Conservation (phyloP, 2,113 vertebrate genomes). For the Sebastes fasciatus region DNA sequence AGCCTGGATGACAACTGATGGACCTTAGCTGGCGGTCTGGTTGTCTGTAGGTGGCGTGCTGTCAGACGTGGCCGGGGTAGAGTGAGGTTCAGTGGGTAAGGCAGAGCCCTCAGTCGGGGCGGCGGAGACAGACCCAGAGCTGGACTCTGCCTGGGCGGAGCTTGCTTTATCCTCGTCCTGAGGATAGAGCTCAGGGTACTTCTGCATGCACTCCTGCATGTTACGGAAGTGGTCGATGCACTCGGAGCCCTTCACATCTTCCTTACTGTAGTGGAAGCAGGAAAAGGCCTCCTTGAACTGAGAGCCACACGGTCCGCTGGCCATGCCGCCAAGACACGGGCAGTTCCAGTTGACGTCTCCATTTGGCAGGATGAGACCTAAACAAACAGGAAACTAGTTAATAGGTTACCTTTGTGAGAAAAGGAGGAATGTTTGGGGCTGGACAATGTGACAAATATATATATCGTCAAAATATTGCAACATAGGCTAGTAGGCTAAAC, state of each 20-base stretch:
- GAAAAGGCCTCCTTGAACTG: conserved; percentile 99
- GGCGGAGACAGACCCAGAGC: conserved; percentile 9
- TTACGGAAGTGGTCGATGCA: conserved; percentile 93
- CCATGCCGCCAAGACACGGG: conserved; percentile 96
- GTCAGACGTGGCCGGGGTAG: conserved; percentile 33
- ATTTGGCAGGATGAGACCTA: conserved; percentile 93
- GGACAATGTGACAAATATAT: no score
- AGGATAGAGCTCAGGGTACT: conserved; percentile 95
- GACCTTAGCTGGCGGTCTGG: conserved; percentile 73
- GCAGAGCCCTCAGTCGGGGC: conserved; percentile 26
- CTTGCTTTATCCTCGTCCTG: conserved; percentile 91
- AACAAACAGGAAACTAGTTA: neutral
- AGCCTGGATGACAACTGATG: neutral
- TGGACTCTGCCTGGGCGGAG: conserved; percentile 52
- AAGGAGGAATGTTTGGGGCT: neutral
- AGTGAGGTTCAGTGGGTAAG: conserved; percentile 55
- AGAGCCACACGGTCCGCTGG: conserved; percentile 95
- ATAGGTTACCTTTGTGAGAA: neutral
- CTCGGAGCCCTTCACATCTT: conserved; percentile 96
- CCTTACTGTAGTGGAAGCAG: conserved; percentile 96
- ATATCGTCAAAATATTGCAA: no score
- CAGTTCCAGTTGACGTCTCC: conserved; percentile 99
- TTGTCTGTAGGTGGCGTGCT: conserved; percentile 55
- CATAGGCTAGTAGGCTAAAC: no score
- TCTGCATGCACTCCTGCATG: conserved; percentile 99